These are phyloP conservation scores for Centruroides vittatus DNA, from an alignment of 1,140 invertebrate genomes.

Conservation along the genomic window DNA sequence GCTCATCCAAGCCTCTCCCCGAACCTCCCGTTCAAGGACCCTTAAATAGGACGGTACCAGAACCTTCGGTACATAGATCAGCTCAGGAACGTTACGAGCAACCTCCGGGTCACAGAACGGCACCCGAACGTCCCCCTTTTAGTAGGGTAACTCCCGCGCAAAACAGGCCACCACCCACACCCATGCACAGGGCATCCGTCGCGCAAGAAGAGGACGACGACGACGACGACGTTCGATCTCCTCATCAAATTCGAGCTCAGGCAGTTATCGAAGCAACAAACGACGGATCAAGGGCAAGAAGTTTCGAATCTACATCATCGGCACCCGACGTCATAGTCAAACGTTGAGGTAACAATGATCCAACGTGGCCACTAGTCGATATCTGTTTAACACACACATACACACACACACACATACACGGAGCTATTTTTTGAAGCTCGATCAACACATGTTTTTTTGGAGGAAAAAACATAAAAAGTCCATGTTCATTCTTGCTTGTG, in stretches of 20 bases:
- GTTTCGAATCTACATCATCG: constrained; percentile 59
- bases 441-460: too few species aligned
- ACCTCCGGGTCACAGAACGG: neutral
- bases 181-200: neutral
- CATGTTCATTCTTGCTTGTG: too few species aligned
- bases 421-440: too few species aligned
- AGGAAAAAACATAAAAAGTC: too few species aligned
- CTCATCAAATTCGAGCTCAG: neutral
- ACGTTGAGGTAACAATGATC: neutral
- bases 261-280: constrained; percentile 1
- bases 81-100: neutral
- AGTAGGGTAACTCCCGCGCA: neutral
- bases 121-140: neutral
- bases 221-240: neutral
- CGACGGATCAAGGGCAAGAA: constrained; percentile 7
- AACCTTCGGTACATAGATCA: neutral
- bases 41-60: neutral
- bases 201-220: too few species aligned
- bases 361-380: too few species aligned
- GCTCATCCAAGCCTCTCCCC: neutral
- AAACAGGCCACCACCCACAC: too few species aligned
- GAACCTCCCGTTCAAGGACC: neutral
- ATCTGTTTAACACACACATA: too few species aligned
- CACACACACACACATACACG: too few species aligned
- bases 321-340: constrained; percentile 60